Percentiles rank a stretch among this genome's conserved stretches.
Evolutionary conservation across 2,888 invertebrate genomes (phyloP).

Genomic region (Drosophila maculinotata): DNA sequence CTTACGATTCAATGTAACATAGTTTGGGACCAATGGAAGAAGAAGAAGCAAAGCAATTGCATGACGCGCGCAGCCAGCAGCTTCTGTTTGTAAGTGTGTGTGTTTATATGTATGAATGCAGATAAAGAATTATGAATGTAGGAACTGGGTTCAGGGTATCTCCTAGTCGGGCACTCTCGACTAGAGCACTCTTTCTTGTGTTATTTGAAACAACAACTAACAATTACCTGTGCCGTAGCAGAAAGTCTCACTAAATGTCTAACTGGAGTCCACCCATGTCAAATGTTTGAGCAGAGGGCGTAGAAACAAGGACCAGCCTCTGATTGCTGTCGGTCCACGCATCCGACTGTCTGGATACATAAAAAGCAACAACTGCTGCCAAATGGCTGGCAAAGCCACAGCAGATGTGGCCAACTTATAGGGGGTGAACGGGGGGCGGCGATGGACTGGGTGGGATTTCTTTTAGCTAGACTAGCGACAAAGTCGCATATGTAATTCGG

Average conservation of each 20-base stretch:
- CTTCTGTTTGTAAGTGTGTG: too few relatives aligned
- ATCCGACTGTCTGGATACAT: conserved; percentile 52
- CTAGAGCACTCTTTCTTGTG: too few relatives aligned
- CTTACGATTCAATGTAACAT: too few relatives aligned
- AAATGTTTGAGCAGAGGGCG: conserved; percentile 18
- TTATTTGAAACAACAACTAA: neutral
- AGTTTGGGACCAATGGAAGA: too few relatives aligned
- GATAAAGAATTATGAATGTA: too few relatives aligned
- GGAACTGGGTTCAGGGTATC: too few relatives aligned
- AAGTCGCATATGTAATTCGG: conserved; percentile 63
- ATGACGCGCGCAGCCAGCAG: too few relatives aligned
- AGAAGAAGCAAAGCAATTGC: too few relatives aligned
- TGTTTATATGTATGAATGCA: too few relatives aligned
- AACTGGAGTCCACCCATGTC: neutral
- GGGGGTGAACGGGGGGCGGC: neutral
- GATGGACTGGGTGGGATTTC: neutral
- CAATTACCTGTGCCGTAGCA: conserved; percentile 44
- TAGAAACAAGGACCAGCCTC: conserved; percentile 48
- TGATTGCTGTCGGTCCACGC: conserved; percentile 52
- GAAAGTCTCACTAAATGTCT: conserved; percentile 28
- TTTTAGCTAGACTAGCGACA: conserved; percentile 41
- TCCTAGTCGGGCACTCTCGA: too few relatives aligned
- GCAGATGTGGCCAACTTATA: conserved; percentile 61
- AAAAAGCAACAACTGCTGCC: conserved; percentile 34
- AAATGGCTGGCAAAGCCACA: conserved; percentile 44